These are phyloP conservation scores for Coelopa pilipes DNA, from an alignment of 2,888 invertebrate genomes.

Conservation along the genomic window DNA sequence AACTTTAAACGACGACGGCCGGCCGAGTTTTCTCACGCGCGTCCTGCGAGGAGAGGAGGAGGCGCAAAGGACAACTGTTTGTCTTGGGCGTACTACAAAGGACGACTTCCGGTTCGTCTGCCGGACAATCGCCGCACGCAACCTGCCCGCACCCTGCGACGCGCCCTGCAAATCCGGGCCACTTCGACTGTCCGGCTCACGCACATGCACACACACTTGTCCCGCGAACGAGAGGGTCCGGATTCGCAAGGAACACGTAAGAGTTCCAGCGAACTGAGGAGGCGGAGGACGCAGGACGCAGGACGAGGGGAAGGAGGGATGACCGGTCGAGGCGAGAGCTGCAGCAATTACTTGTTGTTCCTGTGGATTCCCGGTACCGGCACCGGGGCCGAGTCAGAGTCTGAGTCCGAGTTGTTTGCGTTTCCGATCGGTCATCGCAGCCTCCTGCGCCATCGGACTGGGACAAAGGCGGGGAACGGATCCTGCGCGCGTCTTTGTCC, in stretches of 20 bases:
- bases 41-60: not conserved
- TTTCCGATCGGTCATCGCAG: too few species aligned
- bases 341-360: too few species aligned
- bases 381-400: too few species aligned
- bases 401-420: too few species aligned
- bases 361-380: too few species aligned
- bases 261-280: too few species aligned
- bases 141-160: not conserved
- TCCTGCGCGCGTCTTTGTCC: too few species aligned
- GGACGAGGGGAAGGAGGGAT: not conserved
- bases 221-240: not conserved
- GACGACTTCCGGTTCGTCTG: not conserved
- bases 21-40: slow-evolving; percentile 3
- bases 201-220: not conserved
- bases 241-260: not conserved
- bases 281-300: not conserved
- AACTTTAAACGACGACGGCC: not conserved
- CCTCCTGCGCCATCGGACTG: not conserved
- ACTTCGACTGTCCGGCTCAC: not conserved
- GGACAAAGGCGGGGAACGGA: not conserved
- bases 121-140: not conserved
- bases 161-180: not conserved
- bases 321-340: too few species aligned
- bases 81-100: not conserved
- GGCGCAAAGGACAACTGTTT: not conserved